A percentile compares a stretch with the other conserved stretches of the same genome.
Evolutionary conservation across 2,797 vertebrate species (phyloP).

Genomic region (Chiroxiphia lanceolata): DNA sequence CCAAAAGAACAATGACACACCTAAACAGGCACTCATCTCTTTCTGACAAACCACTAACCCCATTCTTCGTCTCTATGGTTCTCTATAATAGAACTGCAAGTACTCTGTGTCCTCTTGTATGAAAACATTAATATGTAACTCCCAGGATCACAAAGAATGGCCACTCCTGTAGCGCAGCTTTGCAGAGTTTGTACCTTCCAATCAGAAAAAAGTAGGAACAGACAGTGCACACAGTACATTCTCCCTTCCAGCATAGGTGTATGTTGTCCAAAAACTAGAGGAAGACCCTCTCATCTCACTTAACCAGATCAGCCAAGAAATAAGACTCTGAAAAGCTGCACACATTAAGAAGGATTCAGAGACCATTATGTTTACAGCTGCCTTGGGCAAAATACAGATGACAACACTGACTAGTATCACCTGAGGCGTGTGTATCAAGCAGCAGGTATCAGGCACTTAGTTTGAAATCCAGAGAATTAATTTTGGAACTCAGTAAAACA

Average conservation of each 20-base stretch:
- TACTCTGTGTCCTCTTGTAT: background rate
- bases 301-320: background rate
- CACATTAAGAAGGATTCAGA: background rate
- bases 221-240: background rate
- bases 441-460: background rate
- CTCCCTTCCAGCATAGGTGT: background rate
- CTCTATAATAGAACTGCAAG: background rate
- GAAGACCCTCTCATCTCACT: background rate
- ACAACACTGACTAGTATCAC: background rate
- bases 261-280: background rate
- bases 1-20: background rate
- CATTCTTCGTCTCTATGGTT: background rate
- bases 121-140: background rate
- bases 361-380: background rate
- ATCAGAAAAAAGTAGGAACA: background rate
- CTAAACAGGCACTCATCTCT: background rate
- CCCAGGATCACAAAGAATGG: background rate
- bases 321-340: background rate
- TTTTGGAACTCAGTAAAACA: background rate
- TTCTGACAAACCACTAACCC: background rate
- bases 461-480: background rate
- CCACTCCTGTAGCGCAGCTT: background rate
- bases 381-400: background rate
- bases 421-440: background rate
- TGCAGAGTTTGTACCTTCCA: background rate